Conservation (phyloP, 2,888 invertebrate genomes). For the Eupithecia vulgata region DNA sequence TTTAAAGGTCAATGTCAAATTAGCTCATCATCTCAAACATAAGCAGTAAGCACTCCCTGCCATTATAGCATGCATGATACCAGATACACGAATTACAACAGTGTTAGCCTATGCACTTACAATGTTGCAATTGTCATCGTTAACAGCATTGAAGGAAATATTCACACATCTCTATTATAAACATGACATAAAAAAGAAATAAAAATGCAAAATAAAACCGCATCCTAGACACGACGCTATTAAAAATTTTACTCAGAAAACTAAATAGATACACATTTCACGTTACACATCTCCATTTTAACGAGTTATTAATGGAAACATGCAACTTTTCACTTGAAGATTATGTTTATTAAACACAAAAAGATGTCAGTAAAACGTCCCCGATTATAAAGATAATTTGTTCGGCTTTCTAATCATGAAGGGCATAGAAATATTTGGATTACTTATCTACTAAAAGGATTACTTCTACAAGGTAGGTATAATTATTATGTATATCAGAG, state of each 20-base stretch:
- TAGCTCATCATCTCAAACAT: slow-evolving; percentile 27
- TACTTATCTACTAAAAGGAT: not conserved
- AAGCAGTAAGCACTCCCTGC: slow-evolving; percentile 19
- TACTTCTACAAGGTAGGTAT: not conserved
- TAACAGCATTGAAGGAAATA: not conserved
- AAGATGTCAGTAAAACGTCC: not conserved
- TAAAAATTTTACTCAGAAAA: not conserved
- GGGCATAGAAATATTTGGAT: not conserved
- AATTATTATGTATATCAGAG: not conserved
- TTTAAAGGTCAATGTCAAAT: slow-evolving; percentile 31
- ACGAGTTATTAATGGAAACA: not conserved
- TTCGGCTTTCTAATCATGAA: not conserved
- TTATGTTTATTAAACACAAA: not conserved
- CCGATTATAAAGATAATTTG: not conserved
- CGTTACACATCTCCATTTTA: not conserved
- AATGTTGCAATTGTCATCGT: slow-evolving; percentile 8
- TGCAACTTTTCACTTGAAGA: not conserved
- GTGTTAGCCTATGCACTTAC: not conserved
- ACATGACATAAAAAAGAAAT: not conserved
- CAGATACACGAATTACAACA: slow-evolving; percentile 17
- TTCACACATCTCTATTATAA: not conserved
- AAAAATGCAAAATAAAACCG: not conserved
- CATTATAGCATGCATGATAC: slow-evolving; percentile 19
- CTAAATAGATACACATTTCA: not conserved
- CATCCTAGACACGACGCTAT: not conserved